These are phyloP conservation scores for Anthophora plumipes DNA, from an alignment of 2,888 invertebrate genomes.

Conservation along the genomic window DNA sequence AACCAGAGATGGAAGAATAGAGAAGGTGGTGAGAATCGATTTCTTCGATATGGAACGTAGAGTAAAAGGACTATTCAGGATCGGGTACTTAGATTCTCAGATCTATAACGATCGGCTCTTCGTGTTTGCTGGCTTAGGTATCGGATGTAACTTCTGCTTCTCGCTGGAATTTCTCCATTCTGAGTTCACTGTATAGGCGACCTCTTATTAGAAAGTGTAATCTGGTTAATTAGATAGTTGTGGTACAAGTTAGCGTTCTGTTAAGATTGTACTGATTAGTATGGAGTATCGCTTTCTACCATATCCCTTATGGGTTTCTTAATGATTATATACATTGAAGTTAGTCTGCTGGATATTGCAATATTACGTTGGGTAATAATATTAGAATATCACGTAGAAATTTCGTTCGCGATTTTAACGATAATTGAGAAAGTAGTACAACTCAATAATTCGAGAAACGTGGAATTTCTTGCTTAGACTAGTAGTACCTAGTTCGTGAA, in stretches of 20 bases:
- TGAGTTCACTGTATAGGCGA: too few species aligned
- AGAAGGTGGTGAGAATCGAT: neutral
- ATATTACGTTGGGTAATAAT: neutral
- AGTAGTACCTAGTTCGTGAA: too few species aligned
- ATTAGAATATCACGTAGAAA: too few species aligned
- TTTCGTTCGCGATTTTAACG: too few species aligned
- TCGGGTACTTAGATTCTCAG: neutral
- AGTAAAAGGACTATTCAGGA: conserved; percentile 11
- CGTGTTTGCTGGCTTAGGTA: neutral
- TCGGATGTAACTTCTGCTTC: neutral
- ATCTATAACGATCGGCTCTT: neutral
- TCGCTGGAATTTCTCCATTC: neutral
- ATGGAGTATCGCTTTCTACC: neutral
- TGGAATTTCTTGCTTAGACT: too few species aligned
- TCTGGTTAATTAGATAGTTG: neutral
- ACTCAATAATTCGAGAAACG: too few species aligned
- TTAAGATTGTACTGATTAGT: neutral
- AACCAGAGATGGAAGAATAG: neutral
- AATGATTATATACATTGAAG: too few species aligned
- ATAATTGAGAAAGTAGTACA: too few species aligned
- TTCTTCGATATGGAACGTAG: conserved; percentile 19
- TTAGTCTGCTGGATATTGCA: neutral
- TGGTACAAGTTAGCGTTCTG: neutral
- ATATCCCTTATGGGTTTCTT: too few species aligned
- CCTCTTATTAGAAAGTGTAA: neutral